A percentile compares a stretch with the other conserved stretches of the same genome.
These are phyloP conservation scores for Eupristina koningsbergeri DNA, from an alignment of 1,140 invertebrate species.

Conservation along the genomic window DNA sequence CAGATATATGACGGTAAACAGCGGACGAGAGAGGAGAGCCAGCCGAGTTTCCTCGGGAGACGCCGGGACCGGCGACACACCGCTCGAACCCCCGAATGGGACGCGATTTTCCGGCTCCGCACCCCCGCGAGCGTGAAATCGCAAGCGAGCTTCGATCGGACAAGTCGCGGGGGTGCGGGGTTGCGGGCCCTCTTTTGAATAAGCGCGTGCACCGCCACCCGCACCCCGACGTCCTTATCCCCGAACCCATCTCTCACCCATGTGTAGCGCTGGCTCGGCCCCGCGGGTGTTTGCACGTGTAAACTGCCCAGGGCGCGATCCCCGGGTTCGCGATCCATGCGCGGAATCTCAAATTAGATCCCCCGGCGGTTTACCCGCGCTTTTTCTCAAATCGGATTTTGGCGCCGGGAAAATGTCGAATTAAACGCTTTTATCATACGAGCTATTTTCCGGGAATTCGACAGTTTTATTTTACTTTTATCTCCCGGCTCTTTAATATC, in stretches of 20 bases:
- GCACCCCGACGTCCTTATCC: neutral
- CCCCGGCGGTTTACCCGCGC: neutral
- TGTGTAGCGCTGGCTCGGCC: neutral
- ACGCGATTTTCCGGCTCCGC: too few species aligned
- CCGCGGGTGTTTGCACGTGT: neutral
- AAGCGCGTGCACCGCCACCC: neutral
- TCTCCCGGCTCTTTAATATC: neutral
- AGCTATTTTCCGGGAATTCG: neutral
- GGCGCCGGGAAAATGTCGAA: neutral
- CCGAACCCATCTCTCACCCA: neutral
- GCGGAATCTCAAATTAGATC: slow-evolving; percentile 33
- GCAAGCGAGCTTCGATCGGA: slow-evolving; percentile 3
- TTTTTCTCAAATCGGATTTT: neutral
- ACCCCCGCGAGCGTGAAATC: slow-evolving; percentile 35
- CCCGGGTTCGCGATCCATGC: neutral
- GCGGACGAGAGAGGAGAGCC: neutral
- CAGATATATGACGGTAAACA: slow-evolving; percentile 8
- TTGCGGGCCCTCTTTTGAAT: slow-evolving; percentile 28
- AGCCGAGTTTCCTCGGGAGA: neutral
- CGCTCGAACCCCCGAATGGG: neutral
- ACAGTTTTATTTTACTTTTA: neutral
- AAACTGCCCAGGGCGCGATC: neutral
- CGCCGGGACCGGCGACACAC: neutral
- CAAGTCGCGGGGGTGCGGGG: neutral
- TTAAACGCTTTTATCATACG: neutral